phyloP scores from a whole-genome alignment of 2,797 vertebrate genomes.

The Sebastes kiyomatsui region DNA sequence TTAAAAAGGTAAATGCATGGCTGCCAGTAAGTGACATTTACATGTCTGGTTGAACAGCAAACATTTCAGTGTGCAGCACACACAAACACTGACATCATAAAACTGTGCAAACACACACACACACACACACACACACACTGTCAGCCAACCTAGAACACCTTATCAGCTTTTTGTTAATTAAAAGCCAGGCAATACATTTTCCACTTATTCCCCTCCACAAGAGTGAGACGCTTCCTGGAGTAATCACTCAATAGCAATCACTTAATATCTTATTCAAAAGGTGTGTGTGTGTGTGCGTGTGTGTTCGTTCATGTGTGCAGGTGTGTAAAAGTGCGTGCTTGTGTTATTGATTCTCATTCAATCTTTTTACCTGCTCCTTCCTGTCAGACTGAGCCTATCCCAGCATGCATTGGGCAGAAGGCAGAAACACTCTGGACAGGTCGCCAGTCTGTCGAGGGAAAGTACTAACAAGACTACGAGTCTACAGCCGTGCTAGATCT shows the following conservation, averaged over 20 bases:
- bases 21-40: background rate
- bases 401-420: background rate
- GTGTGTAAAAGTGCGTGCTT: background rate
- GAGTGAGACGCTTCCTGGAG: slow-evolving; percentile 42
- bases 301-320: background rate
- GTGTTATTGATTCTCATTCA: slow-evolving; percentile 7
- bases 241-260: slow-evolving; percentile 48
- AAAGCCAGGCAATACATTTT: slow-evolving; percentile 44
- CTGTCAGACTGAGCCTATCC: background rate
- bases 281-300: background rate
- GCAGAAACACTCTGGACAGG: background rate
- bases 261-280: slow-evolving; percentile 49
- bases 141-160: slow-evolving; percentile 24
- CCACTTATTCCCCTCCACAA: slow-evolving; percentile 32
- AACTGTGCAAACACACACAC: background rate
- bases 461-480: no score
- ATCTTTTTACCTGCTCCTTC: background rate
- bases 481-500: no score
- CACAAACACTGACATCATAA: background rate
- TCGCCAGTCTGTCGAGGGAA: background rate
- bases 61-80: background rate
- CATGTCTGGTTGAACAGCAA: background rate
- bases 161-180: slow-evolving; percentile 68
- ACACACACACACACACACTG: background rate
- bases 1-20: background rate